Percentiles rank a stretch among this genome's conserved stretches.
Conservation (phyloP, 2,113 vertebrate genomes). For the Pituophis catenifer region DNA sequence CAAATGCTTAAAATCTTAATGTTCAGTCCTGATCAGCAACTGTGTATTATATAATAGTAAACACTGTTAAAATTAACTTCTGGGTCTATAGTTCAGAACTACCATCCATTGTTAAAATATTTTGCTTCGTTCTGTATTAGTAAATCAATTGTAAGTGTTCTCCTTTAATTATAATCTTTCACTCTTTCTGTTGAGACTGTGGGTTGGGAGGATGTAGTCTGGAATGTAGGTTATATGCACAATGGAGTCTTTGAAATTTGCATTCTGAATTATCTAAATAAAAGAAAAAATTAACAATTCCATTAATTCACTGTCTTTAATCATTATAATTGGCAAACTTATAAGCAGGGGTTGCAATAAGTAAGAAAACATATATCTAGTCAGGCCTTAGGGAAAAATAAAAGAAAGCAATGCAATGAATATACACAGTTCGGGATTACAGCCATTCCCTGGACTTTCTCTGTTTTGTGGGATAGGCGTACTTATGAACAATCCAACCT, state of each 20-base stretch:
- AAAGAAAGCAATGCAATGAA: neutral
- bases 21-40: neutral
- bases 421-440: neutral
- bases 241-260: neutral
- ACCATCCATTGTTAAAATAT: neutral
- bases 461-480: neutral
- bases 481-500: neutral
- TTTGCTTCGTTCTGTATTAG: neutral
- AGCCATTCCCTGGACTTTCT: neutral
- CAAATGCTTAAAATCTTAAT: neutral
- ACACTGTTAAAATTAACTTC: neutral
- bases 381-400: neutral
- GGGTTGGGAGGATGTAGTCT: neutral
- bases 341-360: neutral
- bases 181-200: neutral
- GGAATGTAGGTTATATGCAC: neutral
- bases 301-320: neutral
- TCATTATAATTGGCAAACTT: neutral
- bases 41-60: neutral
- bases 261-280: neutral
- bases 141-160: neutral
- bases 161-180: neutral
- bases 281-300: neutral
- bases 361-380: neutral
- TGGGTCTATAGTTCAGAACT: neutral